Evolutionary conservation across 1,140 invertebrate genomes (phyloP).

Genomic region (Wiebesia pumilae): DNA sequence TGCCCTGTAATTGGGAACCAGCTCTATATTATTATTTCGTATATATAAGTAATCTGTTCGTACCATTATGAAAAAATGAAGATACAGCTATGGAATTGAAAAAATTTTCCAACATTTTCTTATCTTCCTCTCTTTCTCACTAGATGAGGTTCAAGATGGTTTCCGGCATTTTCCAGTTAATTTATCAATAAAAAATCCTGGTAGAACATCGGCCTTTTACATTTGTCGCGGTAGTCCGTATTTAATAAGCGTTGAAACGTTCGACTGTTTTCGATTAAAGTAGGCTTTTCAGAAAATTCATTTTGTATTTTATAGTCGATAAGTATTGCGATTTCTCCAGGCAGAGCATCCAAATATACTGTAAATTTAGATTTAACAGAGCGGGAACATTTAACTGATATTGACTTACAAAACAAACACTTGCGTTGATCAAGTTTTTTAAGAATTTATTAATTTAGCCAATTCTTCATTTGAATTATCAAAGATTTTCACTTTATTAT

Average conservation of each 20-base stretch:
- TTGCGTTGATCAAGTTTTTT: too few species aligned
- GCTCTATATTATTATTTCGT: not conserved
- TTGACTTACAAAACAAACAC: not conserved
- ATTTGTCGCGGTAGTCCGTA: not conserved
- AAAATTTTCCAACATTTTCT: not conserved
- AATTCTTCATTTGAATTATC: too few species aligned
- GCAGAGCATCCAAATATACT: not conserved
- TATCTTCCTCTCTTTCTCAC: not conserved
- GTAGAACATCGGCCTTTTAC: not conserved
- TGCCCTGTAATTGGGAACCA: not conserved
- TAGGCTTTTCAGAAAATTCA: not conserved
- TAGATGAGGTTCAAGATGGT: not conserved
- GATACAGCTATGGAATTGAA: not conserved
- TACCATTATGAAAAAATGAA: not conserved
- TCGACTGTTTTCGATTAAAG: too few species aligned
- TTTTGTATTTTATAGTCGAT: not conserved
- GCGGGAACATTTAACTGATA: not conserved
- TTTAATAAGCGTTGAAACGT: too few species aligned
- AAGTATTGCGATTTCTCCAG: not conserved
- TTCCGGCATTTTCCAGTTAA: slow-evolving; percentile 1
- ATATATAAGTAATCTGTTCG: not conserved
- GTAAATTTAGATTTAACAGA: not conserved
- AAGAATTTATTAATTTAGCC: too few species aligned
- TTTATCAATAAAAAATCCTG: not conserved
- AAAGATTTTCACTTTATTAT: too few species aligned